phyloP scores from a whole-genome alignment of 64 coral and sea anemone species.

The Dendronephthya gigantea region DNA sequence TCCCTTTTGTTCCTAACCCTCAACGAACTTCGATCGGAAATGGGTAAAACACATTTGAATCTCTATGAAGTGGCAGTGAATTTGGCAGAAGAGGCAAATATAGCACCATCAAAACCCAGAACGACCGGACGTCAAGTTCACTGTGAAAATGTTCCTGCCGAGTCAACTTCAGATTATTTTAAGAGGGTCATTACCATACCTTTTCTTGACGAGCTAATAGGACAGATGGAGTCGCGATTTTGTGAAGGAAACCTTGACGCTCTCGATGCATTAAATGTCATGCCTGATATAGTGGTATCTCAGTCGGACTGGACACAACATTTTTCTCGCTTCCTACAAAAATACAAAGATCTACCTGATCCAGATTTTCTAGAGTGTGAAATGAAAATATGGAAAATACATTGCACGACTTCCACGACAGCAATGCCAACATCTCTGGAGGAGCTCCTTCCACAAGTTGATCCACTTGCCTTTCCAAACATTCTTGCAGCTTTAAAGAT shows the following conservation, averaged over 20 bases:
- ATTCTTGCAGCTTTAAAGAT: not conserved
- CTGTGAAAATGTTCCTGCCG: conserved; percentile 8
- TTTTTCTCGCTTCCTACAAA: conserved; percentile 12
- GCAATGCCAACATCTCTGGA: not conserved
- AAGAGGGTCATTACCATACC: conserved; percentile 27
- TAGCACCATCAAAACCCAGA: conserved; percentile 7
- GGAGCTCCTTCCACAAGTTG: not conserved
- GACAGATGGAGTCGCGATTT: conserved; percentile 24
- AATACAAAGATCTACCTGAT: conserved; percentile 22
- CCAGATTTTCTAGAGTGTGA: not conserved
- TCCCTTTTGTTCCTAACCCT: conserved; percentile 7
- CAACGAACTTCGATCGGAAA: conserved; percentile 10
- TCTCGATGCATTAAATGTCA: not conserved
- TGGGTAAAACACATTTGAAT: not conserved
- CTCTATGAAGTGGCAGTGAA: conserved; percentile 9
- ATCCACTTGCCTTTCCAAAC: not conserved
- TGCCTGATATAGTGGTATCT: not conserved
- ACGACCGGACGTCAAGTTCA: conserved; percentile 15
- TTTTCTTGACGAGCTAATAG: conserved; percentile 23
- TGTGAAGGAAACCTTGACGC: conserved; percentile 25
- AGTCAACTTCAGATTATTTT: conserved; percentile 13
- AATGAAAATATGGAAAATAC: not conserved
- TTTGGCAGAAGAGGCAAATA: not conserved
- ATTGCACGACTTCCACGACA: not conserved
- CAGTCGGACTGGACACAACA: conserved; percentile 21